Conservation (phyloP, 2,888 invertebrate species). For the Euspilapteryx auroguttella region DNA sequence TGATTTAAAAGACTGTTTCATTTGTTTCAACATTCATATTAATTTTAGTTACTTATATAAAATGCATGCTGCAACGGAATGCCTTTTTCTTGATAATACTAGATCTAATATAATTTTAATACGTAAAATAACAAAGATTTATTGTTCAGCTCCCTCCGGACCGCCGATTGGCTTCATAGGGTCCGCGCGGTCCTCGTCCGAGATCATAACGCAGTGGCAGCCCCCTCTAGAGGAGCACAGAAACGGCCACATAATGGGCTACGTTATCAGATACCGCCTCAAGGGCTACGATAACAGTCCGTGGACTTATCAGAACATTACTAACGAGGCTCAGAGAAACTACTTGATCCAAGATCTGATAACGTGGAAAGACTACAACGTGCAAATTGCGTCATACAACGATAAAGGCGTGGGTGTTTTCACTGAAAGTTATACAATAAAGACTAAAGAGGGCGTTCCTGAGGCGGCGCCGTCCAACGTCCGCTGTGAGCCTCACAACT, state of each 20-base stretch:
- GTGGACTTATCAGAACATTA: conserved; percentile 90
- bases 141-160: conserved; percentile 84
- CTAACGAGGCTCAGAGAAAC: conserved; percentile 89
- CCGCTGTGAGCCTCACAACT: conserved; percentile 77
- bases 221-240: conserved; percentile 92
- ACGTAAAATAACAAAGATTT: too few relatives aligned
- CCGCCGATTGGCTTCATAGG: conserved; percentile 95
- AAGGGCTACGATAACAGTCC: conserved; percentile 91
- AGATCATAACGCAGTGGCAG: conserved; percentile 97
- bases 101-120: neutral
- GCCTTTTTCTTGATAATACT: neutral
- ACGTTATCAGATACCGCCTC: conserved; percentile 87
- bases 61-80: neutral
- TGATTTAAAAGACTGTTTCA: conserved; percentile 5
- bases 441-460: conserved; percentile 95
- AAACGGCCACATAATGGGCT: conserved; percentile 94
- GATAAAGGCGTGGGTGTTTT: conserved; percentile 94
- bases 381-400: conserved; percentile 96
- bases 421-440: conserved; percentile 87
- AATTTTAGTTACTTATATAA: neutral
- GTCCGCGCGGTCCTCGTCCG: conserved; percentile 89
- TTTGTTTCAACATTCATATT: neutral
- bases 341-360: conserved; percentile 90
- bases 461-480: conserved; percentile 89
- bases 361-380: conserved; percentile 96